Base-by-base conservation (phyloP, 2,113 vertebrate genomes). In the Tachycineta bicolor region DNA sequence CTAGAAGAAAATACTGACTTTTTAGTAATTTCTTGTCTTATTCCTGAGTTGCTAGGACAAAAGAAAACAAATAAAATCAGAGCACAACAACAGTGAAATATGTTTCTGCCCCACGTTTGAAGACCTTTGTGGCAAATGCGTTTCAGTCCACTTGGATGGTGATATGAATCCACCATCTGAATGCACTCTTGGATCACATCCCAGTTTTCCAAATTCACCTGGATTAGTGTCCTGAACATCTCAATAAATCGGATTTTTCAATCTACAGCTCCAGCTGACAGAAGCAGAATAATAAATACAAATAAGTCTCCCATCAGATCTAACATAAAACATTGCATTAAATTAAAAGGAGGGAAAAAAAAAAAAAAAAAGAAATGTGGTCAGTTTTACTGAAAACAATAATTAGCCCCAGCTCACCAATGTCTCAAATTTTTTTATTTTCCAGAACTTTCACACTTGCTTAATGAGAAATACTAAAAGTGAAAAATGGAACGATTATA, bases 171-270 rank as follows among this genome's bases (percentile, higher is more conserved):
- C 82, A 62, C 81, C 71, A 82, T 76, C 47, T 74, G 69, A 83
- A 88, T 69, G 78, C 23, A 58, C 8, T 26, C 52, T 91, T 94
- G 87, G 56, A 90, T 92, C 77, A 69, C 85, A 86, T 86, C 89
- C 49, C 89, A 93, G 77, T 73, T 78, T 91, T 95, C 95, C 78
- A 93, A 97, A 96, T 92, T 97, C 92, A 83, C 89, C 91, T 97
- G 92, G 80, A 96, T 80, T 90, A 50, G 58, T 93, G 89, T 94
- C 79, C 74, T 95, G 62, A 91, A 91, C 39, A 89, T 89, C 87
- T 91, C 91, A 69, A 21, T 21, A 34, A 96, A 34, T 67, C 47
- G 83, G 39, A 15, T 67, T 90, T 94, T 84, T 89, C 91, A 84
- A 56, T 82, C 58, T 83, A 65, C 65, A 62, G 18, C 12, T 92